phyloP scores from a whole-genome alignment of 2,113 vertebrate genomes.

The Paralichthys olivaceus region DNA sequence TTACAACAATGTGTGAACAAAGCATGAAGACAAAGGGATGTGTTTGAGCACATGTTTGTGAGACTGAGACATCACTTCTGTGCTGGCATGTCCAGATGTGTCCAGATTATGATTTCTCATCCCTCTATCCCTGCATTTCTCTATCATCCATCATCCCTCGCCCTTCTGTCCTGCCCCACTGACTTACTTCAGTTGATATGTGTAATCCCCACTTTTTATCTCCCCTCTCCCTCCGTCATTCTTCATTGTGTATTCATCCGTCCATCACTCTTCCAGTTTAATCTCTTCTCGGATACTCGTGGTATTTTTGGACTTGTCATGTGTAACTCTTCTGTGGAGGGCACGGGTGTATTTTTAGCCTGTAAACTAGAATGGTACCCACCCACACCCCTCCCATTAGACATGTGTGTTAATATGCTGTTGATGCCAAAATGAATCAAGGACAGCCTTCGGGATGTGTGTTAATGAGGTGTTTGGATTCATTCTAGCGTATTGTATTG shows the following conservation, averaged over 20 bases:
- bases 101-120: conserved; percentile 55
- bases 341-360: conserved; percentile 51
- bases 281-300: conserved; percentile 53
- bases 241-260: conserved; percentile 63
- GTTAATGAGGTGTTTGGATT: conserved; percentile 63
- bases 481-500: conserved; percentile 9
- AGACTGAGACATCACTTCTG: conserved; percentile 30
- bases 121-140: conserved; percentile 34
- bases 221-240: not conserved
- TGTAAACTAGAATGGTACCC: conserved; percentile 46
- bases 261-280: conserved; percentile 51
- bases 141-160: conserved; percentile 49
- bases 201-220: conserved; percentile 68
- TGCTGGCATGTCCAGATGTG: conserved; percentile 71
- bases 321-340: conserved; percentile 22
- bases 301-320: conserved; percentile 61
- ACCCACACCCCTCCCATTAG: not conserved
- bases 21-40: not conserved
- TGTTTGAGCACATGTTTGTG: conserved; percentile 21
- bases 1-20: not conserved
- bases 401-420: conserved; percentile 41
- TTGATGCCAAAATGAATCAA: conserved; percentile 50
- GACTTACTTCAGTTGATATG: conserved; percentile 60
- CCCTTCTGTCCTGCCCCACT: conserved; percentile 58
- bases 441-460: conserved; percentile 52